Evolutionary conservation across 1,140 invertebrate species (phyloP).

Genomic region (Conus betulinus): DNA sequence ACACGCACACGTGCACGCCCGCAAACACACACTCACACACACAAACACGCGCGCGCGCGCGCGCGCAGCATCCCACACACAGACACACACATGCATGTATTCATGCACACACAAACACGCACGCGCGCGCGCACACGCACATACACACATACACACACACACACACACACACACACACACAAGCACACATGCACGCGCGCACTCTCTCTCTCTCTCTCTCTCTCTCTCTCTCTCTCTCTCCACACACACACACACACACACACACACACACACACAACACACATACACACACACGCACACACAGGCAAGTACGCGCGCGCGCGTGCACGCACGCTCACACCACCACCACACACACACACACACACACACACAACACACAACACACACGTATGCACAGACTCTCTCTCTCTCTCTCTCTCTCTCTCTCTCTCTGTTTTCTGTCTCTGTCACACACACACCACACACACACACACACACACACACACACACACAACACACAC

Average conservation of each 20-base stretch:
- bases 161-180: background rate
- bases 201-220: background rate
- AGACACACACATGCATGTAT: background rate
- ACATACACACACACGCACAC: constrained; percentile 19
- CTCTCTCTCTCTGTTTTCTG: no score
- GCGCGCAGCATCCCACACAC: background rate
- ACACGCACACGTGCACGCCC: background rate
- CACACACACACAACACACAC: background rate
- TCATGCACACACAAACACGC: background rate
- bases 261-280: background rate
- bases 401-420: no score
- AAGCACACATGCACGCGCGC: background rate
- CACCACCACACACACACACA: background rate
- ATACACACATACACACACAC: background rate
- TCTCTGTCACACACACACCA: no score
- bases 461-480: no score
- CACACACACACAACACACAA: no score
- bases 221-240: background rate
- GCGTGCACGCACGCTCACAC: no score
- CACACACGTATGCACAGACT: no score
- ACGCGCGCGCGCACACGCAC: background rate
- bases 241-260: background rate
- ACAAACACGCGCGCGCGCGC: background rate
- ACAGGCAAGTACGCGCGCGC: no score
- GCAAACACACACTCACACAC: background rate